Evolutionary conservation across 2,888 invertebrate species (phyloP).

Genomic region (Hypolimnas misippus): DNA sequence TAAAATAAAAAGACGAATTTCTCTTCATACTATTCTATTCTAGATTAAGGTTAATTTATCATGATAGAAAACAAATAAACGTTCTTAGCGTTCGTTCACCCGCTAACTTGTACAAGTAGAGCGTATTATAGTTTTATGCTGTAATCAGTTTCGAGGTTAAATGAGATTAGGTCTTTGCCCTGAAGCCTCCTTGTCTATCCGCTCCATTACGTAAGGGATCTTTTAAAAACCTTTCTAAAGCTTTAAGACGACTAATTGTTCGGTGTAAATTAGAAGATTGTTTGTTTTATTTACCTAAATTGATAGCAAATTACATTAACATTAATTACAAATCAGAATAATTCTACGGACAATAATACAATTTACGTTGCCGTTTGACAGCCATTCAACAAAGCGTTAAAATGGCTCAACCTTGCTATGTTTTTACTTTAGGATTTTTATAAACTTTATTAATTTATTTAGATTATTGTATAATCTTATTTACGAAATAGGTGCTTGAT

Average conservation of each 20-base stretch:
- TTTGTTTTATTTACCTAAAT: not conserved
- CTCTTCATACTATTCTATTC: not conserved
- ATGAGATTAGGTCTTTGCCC: conserved; percentile 32
- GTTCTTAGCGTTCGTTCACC: conserved; percentile 14
- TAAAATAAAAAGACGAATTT: not conserved
- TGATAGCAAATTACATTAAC: not conserved
- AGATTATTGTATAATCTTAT: too few species aligned
- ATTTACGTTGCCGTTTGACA: not conserved
- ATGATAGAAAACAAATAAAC: not conserved
- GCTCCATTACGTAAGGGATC: conserved; percentile 27
- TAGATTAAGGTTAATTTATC: conserved; percentile 5
- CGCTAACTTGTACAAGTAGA: conserved; percentile 20
- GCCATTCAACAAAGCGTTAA: too few species aligned
- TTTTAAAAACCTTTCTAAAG: conserved; percentile 13
- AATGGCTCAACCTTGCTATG: too few species aligned
- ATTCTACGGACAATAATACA: too few species aligned
- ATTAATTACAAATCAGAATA: not conserved
- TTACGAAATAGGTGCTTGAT: too few species aligned
- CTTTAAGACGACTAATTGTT: not conserved
- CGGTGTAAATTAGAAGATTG: not conserved
- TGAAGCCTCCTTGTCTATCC: conserved; percentile 21
- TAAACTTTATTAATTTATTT: too few species aligned
- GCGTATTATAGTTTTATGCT: conserved; percentile 28
- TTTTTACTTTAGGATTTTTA: too few species aligned
- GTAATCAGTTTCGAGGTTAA: conserved; percentile 32